Conservation (phyloP, 2,113 vertebrate genomes). For the Chloropsis cyanopogon region DNA sequence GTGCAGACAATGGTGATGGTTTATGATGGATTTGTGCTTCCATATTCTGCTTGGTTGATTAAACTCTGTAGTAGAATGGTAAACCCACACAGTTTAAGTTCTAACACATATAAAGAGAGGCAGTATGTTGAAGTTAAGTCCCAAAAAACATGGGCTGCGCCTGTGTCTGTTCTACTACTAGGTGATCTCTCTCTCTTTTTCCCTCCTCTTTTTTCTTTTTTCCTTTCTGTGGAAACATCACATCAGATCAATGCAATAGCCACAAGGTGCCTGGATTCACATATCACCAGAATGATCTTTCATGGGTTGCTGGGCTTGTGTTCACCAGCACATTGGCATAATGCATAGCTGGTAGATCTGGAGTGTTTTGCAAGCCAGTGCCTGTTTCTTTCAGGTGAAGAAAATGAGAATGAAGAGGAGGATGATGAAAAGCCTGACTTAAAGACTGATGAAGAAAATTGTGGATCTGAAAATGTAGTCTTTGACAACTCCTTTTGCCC, state of each 20-base stretch:
- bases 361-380: neutral
- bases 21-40: neutral
- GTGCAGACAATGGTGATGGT: neutral
- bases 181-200: neutral
- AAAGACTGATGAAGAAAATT: constrained; percentile 74
- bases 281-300: neutral
- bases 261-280: neutral
- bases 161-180: neutral
- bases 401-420: constrained; percentile 77
- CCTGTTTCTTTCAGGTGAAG: constrained; percentile 71
- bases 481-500: constrained; percentile 82
- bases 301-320: neutral
- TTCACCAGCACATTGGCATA: neutral
- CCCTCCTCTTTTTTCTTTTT: neutral
- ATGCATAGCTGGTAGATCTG: neutral
- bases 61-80: neutral
- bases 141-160: neutral
- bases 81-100: neutral
- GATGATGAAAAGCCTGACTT: constrained; percentile 76
- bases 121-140: neutral
- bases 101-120: neutral
- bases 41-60: neutral
- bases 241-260: neutral
- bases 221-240: neutral
- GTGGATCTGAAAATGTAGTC: constrained; percentile 66